Conservation (phyloP, 2,113 vertebrate genomes). For the Eulemur macaco region DNA sequence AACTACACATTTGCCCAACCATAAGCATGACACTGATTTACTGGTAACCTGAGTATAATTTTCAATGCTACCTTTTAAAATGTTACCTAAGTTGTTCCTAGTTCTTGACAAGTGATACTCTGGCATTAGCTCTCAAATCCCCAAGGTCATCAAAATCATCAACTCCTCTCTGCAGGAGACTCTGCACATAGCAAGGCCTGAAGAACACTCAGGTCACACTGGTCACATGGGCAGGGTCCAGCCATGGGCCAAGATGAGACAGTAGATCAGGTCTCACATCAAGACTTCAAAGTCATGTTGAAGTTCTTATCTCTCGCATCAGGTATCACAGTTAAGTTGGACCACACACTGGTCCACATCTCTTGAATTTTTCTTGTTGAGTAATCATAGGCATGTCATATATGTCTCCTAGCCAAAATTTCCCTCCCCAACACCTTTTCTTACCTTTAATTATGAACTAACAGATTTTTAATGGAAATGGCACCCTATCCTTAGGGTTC, state of each 20-base stretch:
- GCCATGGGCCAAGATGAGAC: neutral
- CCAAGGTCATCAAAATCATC: neutral
- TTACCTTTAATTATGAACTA: conserved; percentile 20
- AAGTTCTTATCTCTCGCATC: neutral
- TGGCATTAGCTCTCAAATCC: neutral
- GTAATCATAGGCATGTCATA: neutral
- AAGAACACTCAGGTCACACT: neutral
- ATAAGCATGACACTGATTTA: neutral
- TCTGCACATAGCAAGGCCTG: rapidly evolving
- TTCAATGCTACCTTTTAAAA: neutral
- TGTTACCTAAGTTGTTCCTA: neutral
- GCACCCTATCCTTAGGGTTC: neutral
- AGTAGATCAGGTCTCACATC: neutral
- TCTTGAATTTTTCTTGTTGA: neutral
- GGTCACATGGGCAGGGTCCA: neutral
- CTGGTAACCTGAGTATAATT: neutral
- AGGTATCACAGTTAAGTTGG: neutral
- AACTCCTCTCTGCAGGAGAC: neutral
- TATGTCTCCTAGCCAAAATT: neutral
- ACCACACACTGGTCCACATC: neutral
- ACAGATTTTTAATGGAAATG: neutral
- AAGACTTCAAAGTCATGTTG: neutral
- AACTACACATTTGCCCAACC: neutral
- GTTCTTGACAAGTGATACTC: conserved; percentile 13
- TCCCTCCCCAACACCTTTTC: neutral